These are phyloP conservation scores for Microcebus lehilahytsara DNA, from an alignment of 2,113 vertebrate species.

Conservation along the genomic window DNA sequence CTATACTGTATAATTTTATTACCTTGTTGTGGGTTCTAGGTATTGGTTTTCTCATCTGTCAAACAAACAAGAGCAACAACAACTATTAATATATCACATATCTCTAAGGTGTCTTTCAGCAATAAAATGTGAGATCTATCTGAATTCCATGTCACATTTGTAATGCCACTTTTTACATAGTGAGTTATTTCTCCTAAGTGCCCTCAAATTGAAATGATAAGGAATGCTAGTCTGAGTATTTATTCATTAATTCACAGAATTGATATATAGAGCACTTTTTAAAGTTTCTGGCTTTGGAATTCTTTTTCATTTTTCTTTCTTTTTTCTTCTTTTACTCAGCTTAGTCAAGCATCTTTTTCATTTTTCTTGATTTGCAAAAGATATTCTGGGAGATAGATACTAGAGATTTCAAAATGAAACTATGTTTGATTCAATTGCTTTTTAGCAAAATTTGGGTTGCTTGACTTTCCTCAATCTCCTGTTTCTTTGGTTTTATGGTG, in stretches of 20 bases:
- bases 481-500: not conserved
- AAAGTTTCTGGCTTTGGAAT: not conserved
- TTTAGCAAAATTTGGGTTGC: not conserved
- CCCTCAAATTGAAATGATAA: not conserved
- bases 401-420: not conserved
- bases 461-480: not conserved
- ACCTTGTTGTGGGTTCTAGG: not conserved
- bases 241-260: not conserved
- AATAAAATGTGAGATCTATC: not conserved
- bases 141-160: not conserved
- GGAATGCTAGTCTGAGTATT: not conserved
- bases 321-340: not conserved
- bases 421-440: not conserved
- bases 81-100: not conserved
- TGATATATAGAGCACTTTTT: not conserved
- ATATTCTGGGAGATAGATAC: not conserved
- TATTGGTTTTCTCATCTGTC: not conserved
- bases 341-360: not conserved
- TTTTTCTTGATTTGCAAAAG: not conserved
- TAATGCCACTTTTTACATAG: not conserved
- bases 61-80: not conserved
- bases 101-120: not conserved
- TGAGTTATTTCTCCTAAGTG: not conserved
- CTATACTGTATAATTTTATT: not conserved
- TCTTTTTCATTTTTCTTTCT: not conserved